phyloP scores from a whole-genome alignment of 35 echinoderm and acorn worm genomes.

The Diadema setosum region DNA sequence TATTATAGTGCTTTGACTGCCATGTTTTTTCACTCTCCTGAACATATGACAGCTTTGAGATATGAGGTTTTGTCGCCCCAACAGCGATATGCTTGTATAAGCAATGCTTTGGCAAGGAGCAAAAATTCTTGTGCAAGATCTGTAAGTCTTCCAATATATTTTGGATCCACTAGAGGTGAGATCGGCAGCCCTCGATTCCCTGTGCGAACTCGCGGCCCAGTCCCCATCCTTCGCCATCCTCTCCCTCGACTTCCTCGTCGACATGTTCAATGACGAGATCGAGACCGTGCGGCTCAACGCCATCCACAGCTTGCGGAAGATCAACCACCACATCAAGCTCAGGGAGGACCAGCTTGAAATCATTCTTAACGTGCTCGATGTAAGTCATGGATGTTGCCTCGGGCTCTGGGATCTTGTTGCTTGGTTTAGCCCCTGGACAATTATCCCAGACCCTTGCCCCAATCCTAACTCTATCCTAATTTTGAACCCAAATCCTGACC shows the following conservation, averaged over 20 bases:
- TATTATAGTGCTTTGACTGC: too few relatives aligned
- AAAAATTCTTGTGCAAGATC: too few relatives aligned
- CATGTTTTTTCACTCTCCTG: too few relatives aligned
- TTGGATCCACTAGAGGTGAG: constrained; percentile 63
- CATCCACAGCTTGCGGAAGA: constrained; percentile 81
- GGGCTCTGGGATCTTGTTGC: too few relatives aligned
- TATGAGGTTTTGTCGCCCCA: too few relatives aligned
- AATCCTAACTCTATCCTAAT: too few relatives aligned
- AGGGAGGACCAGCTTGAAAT: constrained; percentile 97
- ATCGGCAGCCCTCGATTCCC: constrained; percentile 80
- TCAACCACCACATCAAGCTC: constrained; percentile 77
- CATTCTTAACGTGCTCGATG: constrained; percentile 93
- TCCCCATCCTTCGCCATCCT: constrained; percentile 80
- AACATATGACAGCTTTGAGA: too few relatives aligned
- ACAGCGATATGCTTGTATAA: neutral
- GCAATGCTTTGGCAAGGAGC: too few relatives aligned
- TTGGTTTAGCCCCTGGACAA: too few relatives aligned
- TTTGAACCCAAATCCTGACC: too few relatives aligned
- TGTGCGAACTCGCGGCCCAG: constrained; percentile 92
- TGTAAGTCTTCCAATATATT: too few relatives aligned
- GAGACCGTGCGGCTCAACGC: constrained; percentile 93
- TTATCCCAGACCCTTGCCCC: too few relatives aligned
- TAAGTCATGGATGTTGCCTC: constrained; percentile 50
- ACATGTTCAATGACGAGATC: constrained; percentile 99
- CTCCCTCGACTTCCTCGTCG: constrained; percentile 94